Evolutionary conservation across 1,140 invertebrate species (phyloP).

Genomic region (Paraescarpia echinospica): DNA sequence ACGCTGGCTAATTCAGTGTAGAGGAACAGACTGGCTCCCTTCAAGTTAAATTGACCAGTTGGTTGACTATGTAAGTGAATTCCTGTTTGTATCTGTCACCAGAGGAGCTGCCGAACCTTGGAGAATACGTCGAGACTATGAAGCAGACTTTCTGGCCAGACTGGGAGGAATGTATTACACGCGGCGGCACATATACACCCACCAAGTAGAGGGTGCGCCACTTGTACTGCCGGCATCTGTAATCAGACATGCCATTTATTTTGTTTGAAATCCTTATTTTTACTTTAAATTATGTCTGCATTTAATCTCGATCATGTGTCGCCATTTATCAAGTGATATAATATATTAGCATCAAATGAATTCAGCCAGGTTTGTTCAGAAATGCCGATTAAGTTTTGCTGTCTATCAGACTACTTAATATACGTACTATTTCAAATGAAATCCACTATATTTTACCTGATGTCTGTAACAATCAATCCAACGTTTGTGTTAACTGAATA

Average conservation of each 20-base stretch:
- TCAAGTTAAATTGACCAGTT: neutral
- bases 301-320: too few species aligned
- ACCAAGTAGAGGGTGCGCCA: neutral
- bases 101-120: neutral
- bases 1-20: too few species aligned
- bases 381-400: too few species aligned
- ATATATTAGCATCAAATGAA: too few species aligned
- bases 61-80: too few species aligned
- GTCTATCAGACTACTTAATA: too few species aligned
- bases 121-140: neutral
- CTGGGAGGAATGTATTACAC: neutral
- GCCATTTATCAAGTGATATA: too few species aligned
- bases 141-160: neutral
- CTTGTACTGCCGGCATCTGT: neutral
- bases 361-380: too few species aligned
- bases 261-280: neutral
- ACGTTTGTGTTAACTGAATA: too few species aligned
- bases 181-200: neutral
- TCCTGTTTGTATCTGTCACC: neutral
- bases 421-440: too few species aligned
- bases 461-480: too few species aligned
- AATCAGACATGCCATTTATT: neutral
- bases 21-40: neutral
- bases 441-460: too few species aligned
- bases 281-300: neutral